A percentile compares a stretch with the other conserved stretches of the same genome.
phyloP scores from a whole-genome alignment of 2,113 vertebrate species.

The Athene cunicularia region DNA sequence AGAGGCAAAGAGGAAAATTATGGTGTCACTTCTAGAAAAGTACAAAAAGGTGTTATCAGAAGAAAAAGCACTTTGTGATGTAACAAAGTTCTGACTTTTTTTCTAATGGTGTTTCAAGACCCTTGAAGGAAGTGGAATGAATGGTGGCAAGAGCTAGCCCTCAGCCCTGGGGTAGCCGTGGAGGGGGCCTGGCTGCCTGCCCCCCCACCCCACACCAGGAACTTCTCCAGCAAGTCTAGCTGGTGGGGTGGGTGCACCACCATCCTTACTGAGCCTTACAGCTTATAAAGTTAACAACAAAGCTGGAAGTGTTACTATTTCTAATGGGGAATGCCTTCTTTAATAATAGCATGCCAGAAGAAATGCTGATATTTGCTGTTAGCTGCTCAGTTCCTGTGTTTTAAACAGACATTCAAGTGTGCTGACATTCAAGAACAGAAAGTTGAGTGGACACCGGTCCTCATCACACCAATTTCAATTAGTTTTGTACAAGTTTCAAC shows the following conservation, averaged over 20 bases:
- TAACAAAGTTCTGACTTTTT: not conserved
- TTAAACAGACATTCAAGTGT: constrained; percentile 49
- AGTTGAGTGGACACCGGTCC: constrained; percentile 70
- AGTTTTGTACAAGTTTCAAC: constrained; percentile 78
- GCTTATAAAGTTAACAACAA: not conserved
- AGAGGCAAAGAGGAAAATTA: not conserved
- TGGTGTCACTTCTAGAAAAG: not conserved
- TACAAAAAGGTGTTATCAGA: not conserved
- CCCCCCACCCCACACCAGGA: not conserved
- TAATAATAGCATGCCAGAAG: constrained; percentile 24
- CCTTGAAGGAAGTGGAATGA: not conserved
- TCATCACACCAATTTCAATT: constrained; percentile 83
- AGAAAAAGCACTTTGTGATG: not conserved
- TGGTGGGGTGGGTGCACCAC: not conserved
- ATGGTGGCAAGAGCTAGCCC: not conserved
- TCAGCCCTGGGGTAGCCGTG: accelerated
- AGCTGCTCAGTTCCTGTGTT: constrained; percentile 17
- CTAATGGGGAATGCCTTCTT: constrained; percentile 44
- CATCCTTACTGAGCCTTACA: not conserved
- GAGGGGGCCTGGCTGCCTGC: not conserved
- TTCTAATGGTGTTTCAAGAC: not conserved
- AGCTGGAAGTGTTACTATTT: constrained; percentile 17
- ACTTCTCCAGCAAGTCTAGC: not conserved
- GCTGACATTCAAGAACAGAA: constrained; percentile 43
- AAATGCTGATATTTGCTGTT: constrained; percentile 63